Percentiles rank a stretch among this genome's conserved stretches.
phyloP scores from a whole-genome alignment of 2,113 vertebrate genomes.

The Isurus oxyrinchus region DNA sequence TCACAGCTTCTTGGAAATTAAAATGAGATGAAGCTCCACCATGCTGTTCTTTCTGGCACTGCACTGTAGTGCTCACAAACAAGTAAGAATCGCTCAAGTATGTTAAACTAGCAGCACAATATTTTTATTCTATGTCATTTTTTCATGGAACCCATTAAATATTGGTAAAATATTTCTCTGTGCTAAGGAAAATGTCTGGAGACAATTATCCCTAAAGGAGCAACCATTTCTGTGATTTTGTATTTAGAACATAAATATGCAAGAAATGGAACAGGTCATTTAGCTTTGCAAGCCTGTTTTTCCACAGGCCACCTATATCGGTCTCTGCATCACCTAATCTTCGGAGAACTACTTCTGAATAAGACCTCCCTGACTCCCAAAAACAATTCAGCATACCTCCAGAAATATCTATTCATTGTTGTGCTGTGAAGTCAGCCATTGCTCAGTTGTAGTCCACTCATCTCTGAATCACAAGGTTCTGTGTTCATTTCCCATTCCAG shows the following conservation, averaged over 20 bases:
- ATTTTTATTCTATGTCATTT: neutral
- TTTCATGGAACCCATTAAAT: neutral
- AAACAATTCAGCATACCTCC: neutral
- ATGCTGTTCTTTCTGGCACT: neutral
- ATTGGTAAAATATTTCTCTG: neutral
- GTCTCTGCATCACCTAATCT: neutral
- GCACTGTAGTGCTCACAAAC: neutral
- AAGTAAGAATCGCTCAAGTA: neutral
- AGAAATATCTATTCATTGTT: neutral
- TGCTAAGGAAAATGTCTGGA: neutral
- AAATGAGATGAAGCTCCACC: neutral
- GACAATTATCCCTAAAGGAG: neutral
- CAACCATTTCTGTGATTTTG: neutral
- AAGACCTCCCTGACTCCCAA: neutral
- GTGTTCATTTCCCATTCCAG: too few species aligned
- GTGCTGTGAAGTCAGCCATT: neutral
- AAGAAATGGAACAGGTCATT: neutral
- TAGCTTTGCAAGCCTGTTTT: neutral
- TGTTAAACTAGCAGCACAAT: neutral
- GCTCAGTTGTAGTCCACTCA: too few species aligned
- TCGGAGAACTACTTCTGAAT: neutral
- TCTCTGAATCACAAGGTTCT: too few species aligned
- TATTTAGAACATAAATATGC: neutral
- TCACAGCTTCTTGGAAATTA: conserved; percentile 1
- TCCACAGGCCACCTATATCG: neutral